phyloP scores from a whole-genome alignment of 1,140 invertebrate genomes.

The Camponotus floridanus region DNA sequence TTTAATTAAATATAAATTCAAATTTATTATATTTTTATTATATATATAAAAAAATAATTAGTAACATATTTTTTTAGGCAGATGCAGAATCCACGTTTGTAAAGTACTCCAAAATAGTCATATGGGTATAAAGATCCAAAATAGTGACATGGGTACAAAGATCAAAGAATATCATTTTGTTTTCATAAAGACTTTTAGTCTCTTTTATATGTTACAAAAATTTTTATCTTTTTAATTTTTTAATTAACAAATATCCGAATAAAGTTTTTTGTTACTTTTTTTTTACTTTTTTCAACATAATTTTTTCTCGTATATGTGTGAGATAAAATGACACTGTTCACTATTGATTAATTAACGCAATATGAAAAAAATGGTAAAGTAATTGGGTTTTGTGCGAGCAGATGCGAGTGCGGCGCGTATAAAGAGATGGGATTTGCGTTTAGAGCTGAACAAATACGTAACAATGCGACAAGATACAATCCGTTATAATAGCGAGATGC shows the following conservation, averaged over 20 bases:
- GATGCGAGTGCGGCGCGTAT: not conserved
- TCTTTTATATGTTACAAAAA: not conserved
- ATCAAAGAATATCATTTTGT: not conserved
- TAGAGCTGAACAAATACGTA: constrained; percentile 37
- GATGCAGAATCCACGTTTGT: not conserved
- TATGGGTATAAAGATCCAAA: not conserved
- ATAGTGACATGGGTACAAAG: not conserved
- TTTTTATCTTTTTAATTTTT: constrained; percentile 10
- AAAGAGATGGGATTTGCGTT: constrained; percentile 50
- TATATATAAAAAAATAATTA: not conserved
- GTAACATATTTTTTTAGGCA: not conserved
- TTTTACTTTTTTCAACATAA: not conserved
- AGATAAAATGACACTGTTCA: not conserved
- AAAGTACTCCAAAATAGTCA: not conserved
- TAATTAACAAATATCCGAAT: not conserved
- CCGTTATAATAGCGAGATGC: not conserved
- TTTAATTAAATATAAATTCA: too few species aligned
- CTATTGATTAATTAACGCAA: constrained; percentile 40
- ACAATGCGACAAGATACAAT: constrained; percentile 4
- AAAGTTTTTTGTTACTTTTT: not conserved
- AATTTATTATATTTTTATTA: too few species aligned
- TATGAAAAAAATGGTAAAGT: constrained; percentile 30
- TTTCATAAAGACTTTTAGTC: not conserved
- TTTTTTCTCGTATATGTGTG: not conserved
- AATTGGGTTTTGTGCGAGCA: constrained; percentile 24